phyloP scores from a whole-genome alignment of 2,113 vertebrate genomes.

The Lynx canadensis region DNA sequence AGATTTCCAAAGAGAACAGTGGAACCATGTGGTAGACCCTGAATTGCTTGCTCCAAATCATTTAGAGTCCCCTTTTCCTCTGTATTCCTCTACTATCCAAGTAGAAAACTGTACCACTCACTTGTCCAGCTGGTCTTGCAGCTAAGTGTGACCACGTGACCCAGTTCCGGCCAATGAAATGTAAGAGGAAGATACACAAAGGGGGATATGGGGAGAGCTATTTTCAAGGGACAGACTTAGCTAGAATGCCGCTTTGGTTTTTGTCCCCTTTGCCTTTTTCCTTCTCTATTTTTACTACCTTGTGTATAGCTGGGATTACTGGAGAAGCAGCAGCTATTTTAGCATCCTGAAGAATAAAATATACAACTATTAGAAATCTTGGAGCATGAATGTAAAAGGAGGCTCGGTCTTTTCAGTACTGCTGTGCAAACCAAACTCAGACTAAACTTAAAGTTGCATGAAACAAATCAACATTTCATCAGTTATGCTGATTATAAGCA shows the following conservation, averaged over 20 bases:
- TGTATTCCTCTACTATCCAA: fast-evolving
- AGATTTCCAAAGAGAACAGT: neutral
- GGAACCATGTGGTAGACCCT: neutral
- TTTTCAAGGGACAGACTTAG: neutral
- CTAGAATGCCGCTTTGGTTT: neutral
- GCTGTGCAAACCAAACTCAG: neutral
- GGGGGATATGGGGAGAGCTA: neutral
- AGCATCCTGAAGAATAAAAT: neutral
- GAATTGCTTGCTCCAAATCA: neutral
- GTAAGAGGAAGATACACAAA: neutral
- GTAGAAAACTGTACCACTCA: neutral
- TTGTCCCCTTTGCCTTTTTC: neutral
- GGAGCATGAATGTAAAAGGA: neutral
- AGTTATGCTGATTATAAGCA: neutral
- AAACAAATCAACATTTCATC: neutral
- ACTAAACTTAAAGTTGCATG: neutral
- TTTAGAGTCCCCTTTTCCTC: neutral
- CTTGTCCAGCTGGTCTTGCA: neutral
- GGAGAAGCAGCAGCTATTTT: neutral
- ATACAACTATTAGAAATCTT: neutral
- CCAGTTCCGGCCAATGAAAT: neutral
- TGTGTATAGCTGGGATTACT: neutral
- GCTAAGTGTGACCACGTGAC: neutral
- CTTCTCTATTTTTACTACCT: neutral
- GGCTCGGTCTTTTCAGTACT: neutral